Base-by-base conservation (phyloP, 2,888 invertebrate genomes). In the Acleris cristana region DNA sequence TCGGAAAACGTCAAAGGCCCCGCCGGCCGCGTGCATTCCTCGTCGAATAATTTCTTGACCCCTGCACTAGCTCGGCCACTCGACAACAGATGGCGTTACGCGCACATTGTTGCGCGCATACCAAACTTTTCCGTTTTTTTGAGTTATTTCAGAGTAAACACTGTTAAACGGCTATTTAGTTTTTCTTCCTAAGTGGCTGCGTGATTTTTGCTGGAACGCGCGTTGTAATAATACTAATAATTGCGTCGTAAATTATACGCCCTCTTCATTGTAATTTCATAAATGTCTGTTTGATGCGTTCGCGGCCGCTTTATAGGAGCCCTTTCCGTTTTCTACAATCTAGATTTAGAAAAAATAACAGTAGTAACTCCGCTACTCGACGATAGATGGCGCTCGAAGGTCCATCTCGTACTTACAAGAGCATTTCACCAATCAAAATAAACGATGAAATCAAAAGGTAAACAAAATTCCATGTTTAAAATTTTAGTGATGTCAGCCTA, bases 121-220 rank as follows among this genome's bases (percentile, higher is more conserved):
- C 83, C 76, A 44, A 72, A 77, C 77, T 89, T 89, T 90, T 89
- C 77, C 76, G 72, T 82, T 88, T 87, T 83, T 83, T 80, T 79
- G 78, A 85, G 87, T 86, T 87, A 89, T 86, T 89, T 86, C 87
- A 87, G 83, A 80, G 83, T 91, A 90, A 91, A 89, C 81, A 88
- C 84, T 88, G 81, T 84, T 92, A 90, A 90, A 83, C 81, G 86
- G 88, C 86, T 86, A 88, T 90, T 90, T 84, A 82, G 86, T 92
- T 92, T 92, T 92, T 92, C 89, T 89, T 90, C 90, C 90, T 90
- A 91, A 92, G 88, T 90, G 89, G 83, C 71, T 76, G 85, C 82
- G 78, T 74, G 76, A 78, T 87, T 89, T 89, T 89, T 89, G 81
- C 80, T 78, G 76, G 79, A 82, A 86, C 83, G 82, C 83, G 86